Conservation (phyloP, 2,888 invertebrate species). For the Creontiades dilutus region DNA sequence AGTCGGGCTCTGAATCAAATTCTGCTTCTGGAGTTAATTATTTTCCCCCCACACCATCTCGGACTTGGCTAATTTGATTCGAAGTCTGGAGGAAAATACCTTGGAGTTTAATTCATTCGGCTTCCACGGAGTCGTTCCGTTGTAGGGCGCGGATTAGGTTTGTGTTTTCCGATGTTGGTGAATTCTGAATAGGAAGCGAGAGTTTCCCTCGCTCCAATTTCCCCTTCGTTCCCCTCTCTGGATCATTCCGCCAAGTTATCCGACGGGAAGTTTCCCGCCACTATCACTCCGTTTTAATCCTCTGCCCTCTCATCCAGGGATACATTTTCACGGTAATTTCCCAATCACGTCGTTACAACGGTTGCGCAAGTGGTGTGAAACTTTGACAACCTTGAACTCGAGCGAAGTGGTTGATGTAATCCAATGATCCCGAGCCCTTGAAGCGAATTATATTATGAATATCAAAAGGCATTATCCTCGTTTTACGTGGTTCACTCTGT, state of each 20-base stretch:
- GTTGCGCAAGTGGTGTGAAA: not conserved
- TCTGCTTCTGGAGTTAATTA: not conserved
- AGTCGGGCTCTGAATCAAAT: not conserved
- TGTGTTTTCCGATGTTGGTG: conserved; percentile 37
- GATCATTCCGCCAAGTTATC: not conserved
- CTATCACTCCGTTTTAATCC: not conserved
- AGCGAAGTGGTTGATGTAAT: no score
- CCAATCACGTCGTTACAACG: not conserved
- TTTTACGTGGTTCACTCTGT: no score
- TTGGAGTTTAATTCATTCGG: conserved; percentile 25
- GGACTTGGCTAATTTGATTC: conserved; percentile 25
- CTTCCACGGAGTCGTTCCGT: not conserved
- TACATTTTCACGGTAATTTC: not conserved
- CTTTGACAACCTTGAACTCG: not conserved
- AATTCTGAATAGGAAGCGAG: conserved; percentile 16
- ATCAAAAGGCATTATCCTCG: no score
- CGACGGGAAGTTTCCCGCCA: not conserved
- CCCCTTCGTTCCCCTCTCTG: not conserved
- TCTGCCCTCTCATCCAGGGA: not conserved
- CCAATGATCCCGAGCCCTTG: no score
- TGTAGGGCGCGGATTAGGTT: conserved; percentile 7
- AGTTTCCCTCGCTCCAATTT: conserved; percentile 28
- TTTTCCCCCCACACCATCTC: conserved; percentile 7
- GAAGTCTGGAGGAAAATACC: conserved; percentile 25
- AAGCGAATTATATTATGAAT: no score